Evolutionary conservation across 2,888 invertebrate species (phyloP), one percentile per base, ranked within the genome.

Genomic region (Orchestes rusci): DNA sequence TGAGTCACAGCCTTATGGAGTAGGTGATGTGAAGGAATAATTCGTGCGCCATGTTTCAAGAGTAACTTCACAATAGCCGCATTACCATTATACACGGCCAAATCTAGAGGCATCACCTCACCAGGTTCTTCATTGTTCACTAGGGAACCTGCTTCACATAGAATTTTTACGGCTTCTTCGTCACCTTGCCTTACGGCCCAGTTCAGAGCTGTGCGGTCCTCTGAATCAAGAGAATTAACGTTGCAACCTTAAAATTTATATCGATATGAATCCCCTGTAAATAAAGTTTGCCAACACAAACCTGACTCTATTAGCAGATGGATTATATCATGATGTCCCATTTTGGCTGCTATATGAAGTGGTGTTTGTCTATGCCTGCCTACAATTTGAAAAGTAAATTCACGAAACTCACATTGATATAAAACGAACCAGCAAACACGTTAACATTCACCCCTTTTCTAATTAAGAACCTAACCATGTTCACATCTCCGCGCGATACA

Each of bases 101-200:
- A 74, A 65, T 80, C 78, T 29, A 85, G 67, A 3, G 84, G 80
- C 1, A 85, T 83, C 49, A 77, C 77, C 2, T 82, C 79, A 57
- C 79, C 75, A 48, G 77, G 76, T 62, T 85, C 82, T 66, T 84
- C 84, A 32, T 77, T 70, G 60, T 83, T 82, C 2, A 81, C 70
- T 60, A 78, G 74, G 4, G 79, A 79, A 7, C 80, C 80, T 38
- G 70, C 69, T 29, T 70, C 62, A 35, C 82, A 71, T 16, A 83
- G 66, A 17, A 69, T 53, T 48, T 64, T 60, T 5, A 70, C 72
- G 17, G 69, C 66, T 43, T 67, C 64, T 47, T 65, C 64, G 46
- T 68, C 64, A 2, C 64, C 61, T 42, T 68, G 59, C 4, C 62
- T 59, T 13, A 70, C 69, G 7, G 73, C 72, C 36, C 70, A 57